phyloP scores from a whole-genome alignment of 2,113 vertebrate genomes.

The Sylvietta virens region DNA sequence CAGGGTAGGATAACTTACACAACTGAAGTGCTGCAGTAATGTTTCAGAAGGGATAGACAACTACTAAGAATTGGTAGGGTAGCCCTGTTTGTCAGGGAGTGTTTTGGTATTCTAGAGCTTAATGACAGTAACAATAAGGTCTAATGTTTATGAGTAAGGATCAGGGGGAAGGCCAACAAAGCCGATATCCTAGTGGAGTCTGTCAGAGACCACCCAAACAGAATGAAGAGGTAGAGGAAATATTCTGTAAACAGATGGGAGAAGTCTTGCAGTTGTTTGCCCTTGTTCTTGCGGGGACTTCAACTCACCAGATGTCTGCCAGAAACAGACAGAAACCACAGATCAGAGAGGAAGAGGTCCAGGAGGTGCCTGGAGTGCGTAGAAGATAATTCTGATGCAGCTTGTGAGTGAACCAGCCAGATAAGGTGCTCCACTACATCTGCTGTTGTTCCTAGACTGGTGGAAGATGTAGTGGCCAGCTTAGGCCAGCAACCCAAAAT shows the following conservation, averaged over 20 bases:
- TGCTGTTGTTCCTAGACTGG: neutral
- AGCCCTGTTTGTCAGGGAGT: neutral
- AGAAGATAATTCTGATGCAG: neutral
- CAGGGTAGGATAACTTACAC: neutral
- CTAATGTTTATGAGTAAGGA: neutral
- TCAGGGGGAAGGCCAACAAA: neutral
- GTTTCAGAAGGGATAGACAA: neutral
- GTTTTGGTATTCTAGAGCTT: neutral
- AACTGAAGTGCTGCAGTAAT: neutral
- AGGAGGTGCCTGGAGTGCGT: neutral
- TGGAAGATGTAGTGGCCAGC: neutral
- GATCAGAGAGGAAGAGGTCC: neutral
- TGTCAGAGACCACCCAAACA: neutral
- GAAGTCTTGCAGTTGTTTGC: neutral
- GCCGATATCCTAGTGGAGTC: neutral
- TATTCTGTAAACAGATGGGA: neutral
- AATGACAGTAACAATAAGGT: neutral
- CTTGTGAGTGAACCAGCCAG: neutral
- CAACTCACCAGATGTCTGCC: neutral
- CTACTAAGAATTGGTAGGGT: neutral
- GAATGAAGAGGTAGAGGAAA: neutral
- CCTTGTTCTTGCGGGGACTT: neutral
- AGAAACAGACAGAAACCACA: neutral
- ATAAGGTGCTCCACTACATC: neutral
- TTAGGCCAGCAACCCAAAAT: neutral